These are phyloP conservation scores for Phalacrocorax brasilianus DNA, from an alignment of 2,113 vertebrate genomes.

Conservation along the genomic window DNA sequence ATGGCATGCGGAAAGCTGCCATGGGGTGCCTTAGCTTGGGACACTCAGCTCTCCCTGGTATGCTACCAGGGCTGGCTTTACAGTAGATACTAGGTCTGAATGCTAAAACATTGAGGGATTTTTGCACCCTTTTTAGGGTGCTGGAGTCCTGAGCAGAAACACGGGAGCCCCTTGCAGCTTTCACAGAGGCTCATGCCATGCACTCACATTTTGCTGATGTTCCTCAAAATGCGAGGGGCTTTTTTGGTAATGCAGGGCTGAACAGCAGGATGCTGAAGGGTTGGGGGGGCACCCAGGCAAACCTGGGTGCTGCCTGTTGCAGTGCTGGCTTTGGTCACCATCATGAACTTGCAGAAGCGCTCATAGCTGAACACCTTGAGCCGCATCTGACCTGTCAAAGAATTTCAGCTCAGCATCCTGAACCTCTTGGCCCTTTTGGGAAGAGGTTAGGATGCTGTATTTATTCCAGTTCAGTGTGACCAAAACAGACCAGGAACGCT, in stretches of 20 bases:
- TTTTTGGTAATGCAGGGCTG: background rate
- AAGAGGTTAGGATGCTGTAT: background rate
- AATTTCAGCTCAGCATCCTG: background rate
- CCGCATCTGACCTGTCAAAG: background rate
- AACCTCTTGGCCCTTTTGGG: background rate
- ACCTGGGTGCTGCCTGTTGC: background rate
- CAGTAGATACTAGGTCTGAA: background rate
- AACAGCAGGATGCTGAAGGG: background rate
- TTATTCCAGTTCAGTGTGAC: background rate
- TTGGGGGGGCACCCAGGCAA: background rate
- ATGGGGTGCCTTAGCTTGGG: background rate
- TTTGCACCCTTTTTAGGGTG: background rate
- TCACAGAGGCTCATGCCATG: background rate
- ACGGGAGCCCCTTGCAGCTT: fast-evolving
- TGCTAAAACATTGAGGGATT: background rate
- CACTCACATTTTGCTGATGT: background rate
- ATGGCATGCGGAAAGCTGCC: background rate
- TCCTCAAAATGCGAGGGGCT: background rate
- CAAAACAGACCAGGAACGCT: background rate
- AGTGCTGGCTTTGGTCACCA: fast-evolving
- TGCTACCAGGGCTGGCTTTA: background rate
- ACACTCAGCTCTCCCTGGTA: background rate
- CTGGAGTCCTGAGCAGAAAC: background rate
- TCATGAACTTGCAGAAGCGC: fast-evolving
- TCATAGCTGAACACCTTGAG: fast-evolving